A percentile compares a stretch with the other conserved stretches of the same genome.
phyloP scores from a whole-genome alignment of 1,140 invertebrate species.

The Oppia nitens region DNA sequence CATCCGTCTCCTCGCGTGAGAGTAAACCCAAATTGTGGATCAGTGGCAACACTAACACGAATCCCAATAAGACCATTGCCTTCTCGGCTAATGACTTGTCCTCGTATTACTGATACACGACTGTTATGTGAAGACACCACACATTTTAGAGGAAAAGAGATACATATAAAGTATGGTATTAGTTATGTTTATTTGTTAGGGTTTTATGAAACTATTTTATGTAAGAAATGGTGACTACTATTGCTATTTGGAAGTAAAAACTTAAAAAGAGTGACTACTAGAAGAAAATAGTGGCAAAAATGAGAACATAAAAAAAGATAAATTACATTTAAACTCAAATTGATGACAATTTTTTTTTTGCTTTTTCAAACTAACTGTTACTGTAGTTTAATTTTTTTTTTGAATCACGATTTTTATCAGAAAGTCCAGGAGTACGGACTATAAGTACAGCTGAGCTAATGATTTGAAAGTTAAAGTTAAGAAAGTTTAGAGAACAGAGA shows the following conservation, averaged over 20 bases:
- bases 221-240: too few species aligned
- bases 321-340: neutral
- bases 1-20: conserved; percentile 43
- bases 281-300: neutral
- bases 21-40: conserved; percentile 85
- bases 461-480: neutral
- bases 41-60: conserved; percentile 79
- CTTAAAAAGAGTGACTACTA: too few species aligned
- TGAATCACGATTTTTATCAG: too few species aligned
- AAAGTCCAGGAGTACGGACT: neutral
- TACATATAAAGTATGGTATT: too few species aligned
- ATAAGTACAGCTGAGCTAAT: neutral
- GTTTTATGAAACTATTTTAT: too few species aligned
- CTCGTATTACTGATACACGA: conserved; percentile 93
- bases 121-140: too few species aligned
- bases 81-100: conserved; percentile 74
- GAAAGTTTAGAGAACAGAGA: neutral
- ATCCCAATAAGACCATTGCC: conserved; percentile 85
- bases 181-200: too few species aligned
- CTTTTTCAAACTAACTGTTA: neutral
- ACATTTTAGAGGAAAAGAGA: too few species aligned
- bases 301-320: neutral
- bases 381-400: too few species aligned
- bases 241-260: too few species aligned
- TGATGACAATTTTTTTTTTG: neutral